Conservation (phyloP, 2,797 vertebrate genomes). For the Pteronotus mesoamericanus region DNA sequence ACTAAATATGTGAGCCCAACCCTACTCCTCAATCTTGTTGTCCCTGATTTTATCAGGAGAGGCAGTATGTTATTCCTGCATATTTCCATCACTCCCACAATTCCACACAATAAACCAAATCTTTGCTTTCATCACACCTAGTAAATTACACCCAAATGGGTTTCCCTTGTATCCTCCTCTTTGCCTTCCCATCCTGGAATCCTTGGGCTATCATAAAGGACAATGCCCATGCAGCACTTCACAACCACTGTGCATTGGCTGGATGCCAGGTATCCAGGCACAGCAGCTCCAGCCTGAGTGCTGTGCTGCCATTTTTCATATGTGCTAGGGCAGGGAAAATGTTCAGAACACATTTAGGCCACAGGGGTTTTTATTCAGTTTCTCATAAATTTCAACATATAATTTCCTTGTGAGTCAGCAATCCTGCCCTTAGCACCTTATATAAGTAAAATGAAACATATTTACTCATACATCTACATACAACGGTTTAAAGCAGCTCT, state of each 20-base stretch:
- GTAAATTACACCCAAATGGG: not conserved
- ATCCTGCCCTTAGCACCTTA: not conserved
- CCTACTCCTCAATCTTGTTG: not conserved
- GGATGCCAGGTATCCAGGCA: not conserved
- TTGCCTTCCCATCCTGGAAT: too few relatives aligned
- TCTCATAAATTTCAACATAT: not conserved
- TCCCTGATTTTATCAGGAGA: not conserved
- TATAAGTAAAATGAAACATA: not conserved
- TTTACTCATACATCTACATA: not conserved
- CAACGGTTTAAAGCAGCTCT: not conserved
- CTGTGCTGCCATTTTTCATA: too few relatives aligned
- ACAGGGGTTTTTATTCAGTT: not conserved
- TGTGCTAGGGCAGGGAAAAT: not conserved
- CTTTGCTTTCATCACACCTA: not conserved
- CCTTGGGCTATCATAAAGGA: not conserved
- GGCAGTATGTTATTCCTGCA: fast-evolving
- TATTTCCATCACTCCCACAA: not conserved
- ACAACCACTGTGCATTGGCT: not conserved
- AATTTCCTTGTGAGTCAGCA: not conserved
- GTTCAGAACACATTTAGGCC: not conserved
- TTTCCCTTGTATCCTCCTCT: not conserved
- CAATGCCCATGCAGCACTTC: fast-evolving
- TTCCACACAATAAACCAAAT: not conserved
- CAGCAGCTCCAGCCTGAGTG: not conserved
- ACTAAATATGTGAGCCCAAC: not conserved